Conservation (phyloP, 1,140 invertebrate species). For the Brachionus manjavacas region DNA sequence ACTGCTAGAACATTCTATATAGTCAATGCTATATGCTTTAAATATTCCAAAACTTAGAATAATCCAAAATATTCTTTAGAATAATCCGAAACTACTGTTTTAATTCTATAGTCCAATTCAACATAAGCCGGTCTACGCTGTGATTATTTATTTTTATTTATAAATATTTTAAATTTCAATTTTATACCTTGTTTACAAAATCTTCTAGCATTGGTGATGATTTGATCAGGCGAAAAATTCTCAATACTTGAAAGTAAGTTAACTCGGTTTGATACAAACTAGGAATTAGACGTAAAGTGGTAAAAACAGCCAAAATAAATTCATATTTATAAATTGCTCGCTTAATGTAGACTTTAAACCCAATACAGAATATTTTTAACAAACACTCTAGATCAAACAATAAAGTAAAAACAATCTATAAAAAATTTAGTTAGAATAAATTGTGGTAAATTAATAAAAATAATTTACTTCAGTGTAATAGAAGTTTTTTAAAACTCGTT, state of each 20-base stretch:
- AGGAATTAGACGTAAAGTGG: constrained; percentile 86
- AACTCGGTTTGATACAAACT: constrained; percentile 78
- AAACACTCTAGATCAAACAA: constrained; percentile 88
- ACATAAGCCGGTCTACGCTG: too few species aligned
- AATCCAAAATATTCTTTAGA: too few species aligned
- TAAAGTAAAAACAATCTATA: constrained; percentile 80
- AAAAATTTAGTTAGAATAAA: constrained; percentile 47
- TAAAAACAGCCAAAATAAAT: constrained; percentile 84
- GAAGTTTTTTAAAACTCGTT: constrained; percentile 63
- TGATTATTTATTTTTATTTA: too few species aligned
- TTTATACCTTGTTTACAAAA: constrained; percentile 83
- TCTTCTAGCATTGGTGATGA: constrained; percentile 97
- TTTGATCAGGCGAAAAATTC: constrained; percentile 91
- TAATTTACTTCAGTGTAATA: constrained; percentile 72
- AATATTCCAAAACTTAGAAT: too few species aligned
- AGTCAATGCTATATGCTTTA: too few species aligned
- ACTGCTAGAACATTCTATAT: too few species aligned
- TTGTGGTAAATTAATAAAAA: not conserved
- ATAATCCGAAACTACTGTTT: too few species aligned
- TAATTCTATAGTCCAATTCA: too few species aligned
- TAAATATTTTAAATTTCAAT: not conserved
- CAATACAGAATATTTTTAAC: constrained; percentile 96
- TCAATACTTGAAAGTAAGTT: constrained; percentile 91
- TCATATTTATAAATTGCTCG: constrained; percentile 98
- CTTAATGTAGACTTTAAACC: constrained; percentile 85